phyloP scores from a whole-genome alignment of 2,888 invertebrate species.

The Allygus modestus region DNA sequence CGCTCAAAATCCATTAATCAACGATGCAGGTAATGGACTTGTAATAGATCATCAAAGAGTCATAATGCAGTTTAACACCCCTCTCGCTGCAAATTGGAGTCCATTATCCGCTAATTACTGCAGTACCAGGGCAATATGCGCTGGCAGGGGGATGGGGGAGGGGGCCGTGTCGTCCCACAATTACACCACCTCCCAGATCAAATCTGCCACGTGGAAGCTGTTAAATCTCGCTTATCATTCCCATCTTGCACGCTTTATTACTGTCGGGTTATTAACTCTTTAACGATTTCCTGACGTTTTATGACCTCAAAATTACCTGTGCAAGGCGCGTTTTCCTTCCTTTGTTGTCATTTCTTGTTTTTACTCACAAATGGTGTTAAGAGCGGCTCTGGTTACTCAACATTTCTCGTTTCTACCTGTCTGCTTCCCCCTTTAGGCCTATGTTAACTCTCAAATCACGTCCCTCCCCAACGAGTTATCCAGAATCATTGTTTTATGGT shows the following conservation, averaged over 20 bases:
- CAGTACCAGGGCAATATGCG: constrained; percentile 8
- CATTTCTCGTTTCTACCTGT: too few species aligned
- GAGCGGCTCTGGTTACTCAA: too few species aligned
- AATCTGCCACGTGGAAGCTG: constrained; percentile 41
- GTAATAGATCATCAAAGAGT: not conserved
- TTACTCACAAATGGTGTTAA: too few species aligned
- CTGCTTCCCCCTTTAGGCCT: too few species aligned
- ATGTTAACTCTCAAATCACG: too few species aligned
- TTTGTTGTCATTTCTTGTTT: constrained; percentile 4
- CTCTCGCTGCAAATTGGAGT: constrained; percentile 3
- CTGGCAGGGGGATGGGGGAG: not conserved
- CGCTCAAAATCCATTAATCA: too few species aligned
- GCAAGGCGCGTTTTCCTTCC: not conserved
- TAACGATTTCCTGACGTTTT: constrained; percentile 46
- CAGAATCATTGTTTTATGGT: too few species aligned
- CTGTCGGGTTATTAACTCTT: constrained; percentile 25
- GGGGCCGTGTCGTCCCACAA: not conserved
- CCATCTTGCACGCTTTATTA: constrained; percentile 25
- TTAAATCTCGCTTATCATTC: constrained; percentile 52
- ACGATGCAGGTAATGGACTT: constrained; percentile 9
- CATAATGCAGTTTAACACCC: constrained; percentile 18
- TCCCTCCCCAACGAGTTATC: too few species aligned
- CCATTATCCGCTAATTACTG: constrained; percentile 32
- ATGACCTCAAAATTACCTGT: constrained; percentile 1
- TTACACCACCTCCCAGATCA: not conserved